Conservation (phyloP, 2,113 vertebrate species). For the Collichthys lucidus region DNA sequence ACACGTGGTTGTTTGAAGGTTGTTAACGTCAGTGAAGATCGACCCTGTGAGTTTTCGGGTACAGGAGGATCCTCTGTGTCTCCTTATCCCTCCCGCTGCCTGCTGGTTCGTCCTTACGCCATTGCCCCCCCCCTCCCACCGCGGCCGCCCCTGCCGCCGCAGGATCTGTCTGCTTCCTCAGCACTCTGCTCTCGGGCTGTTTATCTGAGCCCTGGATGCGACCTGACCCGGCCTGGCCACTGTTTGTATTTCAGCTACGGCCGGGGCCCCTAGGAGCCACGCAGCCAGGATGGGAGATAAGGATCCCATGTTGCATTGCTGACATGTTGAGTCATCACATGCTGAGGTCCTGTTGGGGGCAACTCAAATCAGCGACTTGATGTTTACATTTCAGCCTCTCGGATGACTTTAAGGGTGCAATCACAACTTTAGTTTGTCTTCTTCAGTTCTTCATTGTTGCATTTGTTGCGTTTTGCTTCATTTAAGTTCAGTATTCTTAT, state of each 20-base stretch:
- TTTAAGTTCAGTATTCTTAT: not conserved
- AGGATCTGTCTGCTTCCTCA: slow-evolving; percentile 66
- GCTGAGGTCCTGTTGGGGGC: slow-evolving; percentile 31
- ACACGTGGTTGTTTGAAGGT: not conserved
- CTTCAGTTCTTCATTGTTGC: not conserved
- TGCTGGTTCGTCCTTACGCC: slow-evolving; percentile 30
- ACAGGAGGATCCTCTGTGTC: slow-evolving; percentile 10
- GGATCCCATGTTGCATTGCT: slow-evolving; percentile 57
- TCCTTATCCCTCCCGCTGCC: not conserved
- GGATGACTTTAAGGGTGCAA: not conserved
- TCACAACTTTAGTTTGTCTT: not conserved
- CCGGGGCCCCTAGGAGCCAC: slow-evolving; percentile 37
- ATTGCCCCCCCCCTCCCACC: not conserved
- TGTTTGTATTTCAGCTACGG: slow-evolving; percentile 65
- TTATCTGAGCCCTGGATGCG: slow-evolving; percentile 61
- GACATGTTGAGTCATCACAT: slow-evolving; percentile 66
- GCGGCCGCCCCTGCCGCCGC: not conserved
- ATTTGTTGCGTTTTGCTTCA: not conserved
- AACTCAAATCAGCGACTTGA: not conserved
- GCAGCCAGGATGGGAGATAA: slow-evolving; percentile 71
- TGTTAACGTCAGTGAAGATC: not conserved
- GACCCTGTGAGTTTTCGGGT: not conserved
- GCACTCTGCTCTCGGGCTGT: slow-evolving; percentile 56
- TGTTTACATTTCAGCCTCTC: slow-evolving; percentile 32
- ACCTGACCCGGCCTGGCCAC: slow-evolving; percentile 31